Percentiles rank a stretch among this genome's conserved stretches.
Conservation (phyloP, 2,888 invertebrate genomes). For the Mellilla xanthometata region DNA sequence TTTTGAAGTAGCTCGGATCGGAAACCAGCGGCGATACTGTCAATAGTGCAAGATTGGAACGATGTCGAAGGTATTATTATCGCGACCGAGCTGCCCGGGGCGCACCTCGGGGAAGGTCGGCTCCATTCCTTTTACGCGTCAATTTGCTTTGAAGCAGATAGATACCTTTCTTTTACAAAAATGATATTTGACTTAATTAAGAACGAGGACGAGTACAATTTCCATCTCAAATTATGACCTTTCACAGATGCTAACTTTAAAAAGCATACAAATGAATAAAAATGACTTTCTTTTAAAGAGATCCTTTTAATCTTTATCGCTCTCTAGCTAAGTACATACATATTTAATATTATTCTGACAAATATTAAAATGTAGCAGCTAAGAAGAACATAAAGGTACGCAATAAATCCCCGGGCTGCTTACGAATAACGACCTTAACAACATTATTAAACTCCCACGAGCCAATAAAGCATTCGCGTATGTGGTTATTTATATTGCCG, state of each 20-base stretch:
- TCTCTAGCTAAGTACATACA: too few species aligned
- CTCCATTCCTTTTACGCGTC: conserved; percentile 21
- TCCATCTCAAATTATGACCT: conserved; percentile 16
- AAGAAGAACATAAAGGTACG: conserved; percentile 18
- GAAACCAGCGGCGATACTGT: conserved; percentile 35
- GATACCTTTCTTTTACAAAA: conserved; percentile 16
- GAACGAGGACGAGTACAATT: conserved; percentile 2
- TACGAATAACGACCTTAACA: conserved; percentile 31
- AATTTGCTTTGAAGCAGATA: conserved; percentile 21
- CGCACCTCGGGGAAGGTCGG: conserved; percentile 17
- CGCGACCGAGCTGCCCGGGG: conserved; percentile 13
- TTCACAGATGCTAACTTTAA: conserved; percentile 5
- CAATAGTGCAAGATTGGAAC: conserved; percentile 33
- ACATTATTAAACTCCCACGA: conserved; percentile 46
- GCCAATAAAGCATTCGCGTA: conserved; percentile 42
- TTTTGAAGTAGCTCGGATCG: conserved; percentile 33
- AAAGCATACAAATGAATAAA: conserved; percentile 5
- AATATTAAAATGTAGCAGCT: not conserved
- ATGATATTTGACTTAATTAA: conserved; percentile 18
- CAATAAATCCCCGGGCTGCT: conserved; percentile 24
- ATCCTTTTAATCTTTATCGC: not conserved
- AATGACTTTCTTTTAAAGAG: not conserved
- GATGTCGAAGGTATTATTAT: conserved; percentile 20
- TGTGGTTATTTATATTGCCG: conserved; percentile 36
- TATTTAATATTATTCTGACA: not conserved